phyloP scores from a whole-genome alignment of 2,888 invertebrate genomes.

The Venusia cambrica region DNA sequence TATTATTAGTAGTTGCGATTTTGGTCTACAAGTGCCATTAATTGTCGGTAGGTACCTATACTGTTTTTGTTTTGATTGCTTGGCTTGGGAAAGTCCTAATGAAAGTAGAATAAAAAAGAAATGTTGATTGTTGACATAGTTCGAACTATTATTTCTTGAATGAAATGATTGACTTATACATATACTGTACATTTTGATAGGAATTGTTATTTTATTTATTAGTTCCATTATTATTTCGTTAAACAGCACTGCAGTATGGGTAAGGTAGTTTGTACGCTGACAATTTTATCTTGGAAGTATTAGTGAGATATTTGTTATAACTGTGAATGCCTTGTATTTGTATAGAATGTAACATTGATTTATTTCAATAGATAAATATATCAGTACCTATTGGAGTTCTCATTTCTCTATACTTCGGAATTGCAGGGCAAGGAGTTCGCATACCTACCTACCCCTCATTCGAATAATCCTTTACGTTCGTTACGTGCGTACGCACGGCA shows the following conservation, averaged over 20 bases:
- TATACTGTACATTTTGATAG: constrained; percentile 29
- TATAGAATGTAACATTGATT: constrained; percentile 53
- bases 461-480: too few species aligned
- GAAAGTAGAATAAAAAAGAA: constrained; percentile 15
- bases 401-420: too few species aligned
- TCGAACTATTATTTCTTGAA: constrained; percentile 13
- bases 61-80: too few species aligned
- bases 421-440: too few species aligned
- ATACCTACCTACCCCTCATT: too few species aligned
- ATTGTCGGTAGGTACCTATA: too few species aligned
- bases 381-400: too few species aligned
- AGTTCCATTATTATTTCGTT: constrained; percentile 23
- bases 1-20: too few species aligned
- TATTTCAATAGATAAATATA: too few species aligned
- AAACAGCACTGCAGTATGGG: constrained; percentile 9
- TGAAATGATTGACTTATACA: constrained; percentile 12
- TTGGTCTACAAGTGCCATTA: too few species aligned
- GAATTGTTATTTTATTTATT: constrained; percentile 29
- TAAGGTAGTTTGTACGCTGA: constrained; percentile 16
- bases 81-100: too few species aligned
- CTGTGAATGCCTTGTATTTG: constrained; percentile 52
- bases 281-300: constrained; percentile 18
- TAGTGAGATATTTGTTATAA: constrained; percentile 44
- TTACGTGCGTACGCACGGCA: too few species aligned
- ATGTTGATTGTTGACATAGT: constrained; percentile 15